Base-by-base conservation (phyloP, 2,113 vertebrate species). In the Passer domesticus region DNA sequence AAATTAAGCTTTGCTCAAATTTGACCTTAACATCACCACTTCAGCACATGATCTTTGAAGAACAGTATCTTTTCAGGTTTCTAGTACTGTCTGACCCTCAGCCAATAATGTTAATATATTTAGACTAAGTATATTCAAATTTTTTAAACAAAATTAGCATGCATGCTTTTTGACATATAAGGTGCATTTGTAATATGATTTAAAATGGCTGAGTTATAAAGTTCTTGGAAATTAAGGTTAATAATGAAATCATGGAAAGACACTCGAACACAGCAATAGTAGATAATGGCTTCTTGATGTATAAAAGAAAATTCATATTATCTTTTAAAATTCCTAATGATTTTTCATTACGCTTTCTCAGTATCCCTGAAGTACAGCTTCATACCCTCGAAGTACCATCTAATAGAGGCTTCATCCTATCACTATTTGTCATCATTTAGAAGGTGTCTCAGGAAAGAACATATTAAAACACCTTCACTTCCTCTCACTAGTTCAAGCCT, bases 361-460 rank as follows among this genome's bases (percentile, higher is more conserved):
- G 7, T 69, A 66, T 41, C 11, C 39, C 28, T 47, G 18, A 47
- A 94, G 37, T 87, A 82, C 10, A 72, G 28, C n/a, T 83, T 68
- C 66, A 83, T 78, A 64, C 4, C 3, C 10, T 75, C 60, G 78
- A 93, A 73, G 13, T 55, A 43, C 8, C 53, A 43, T 31, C 30
- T 83, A 89, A 87, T 37, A 91, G 28, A 70, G 5, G 20, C 17
- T 95, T 84, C 56, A 66, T 86, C 28, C 25, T 84, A 47, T 33
- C 49, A 56, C 24, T 91, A 56, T 89, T 87, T 92, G 52, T 94
- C 79, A 85, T 90, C 27, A 83, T 94, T 90, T 89, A 88, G 53
- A 91, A 90, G 20, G 15, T 77, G 27, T 31, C 63, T 86, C 39
- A 85, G 55, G 37, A 93, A 87, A 83, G 39, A 79, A 84, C 19